Percentiles rank a stretch among this genome's conserved stretches.
These are phyloP conservation scores for Eubasilissa splendida DNA, from an alignment of 2,888 invertebrate genomes.

Conservation along the genomic window DNA sequence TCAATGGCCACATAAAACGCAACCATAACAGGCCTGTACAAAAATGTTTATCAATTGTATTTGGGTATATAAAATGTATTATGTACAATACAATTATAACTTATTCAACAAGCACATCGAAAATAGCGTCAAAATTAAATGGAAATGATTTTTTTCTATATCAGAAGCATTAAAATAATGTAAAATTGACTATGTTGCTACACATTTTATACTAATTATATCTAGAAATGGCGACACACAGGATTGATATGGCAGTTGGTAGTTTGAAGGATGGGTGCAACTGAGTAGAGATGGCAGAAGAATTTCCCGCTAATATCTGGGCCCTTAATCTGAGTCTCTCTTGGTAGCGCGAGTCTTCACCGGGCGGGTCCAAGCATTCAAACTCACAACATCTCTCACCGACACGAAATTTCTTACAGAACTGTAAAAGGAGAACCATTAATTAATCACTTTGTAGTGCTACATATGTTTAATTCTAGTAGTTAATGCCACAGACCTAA, in stretches of 20 bases:
- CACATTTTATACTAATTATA: slow-evolving; percentile 28
- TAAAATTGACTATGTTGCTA: slow-evolving; percentile 1
- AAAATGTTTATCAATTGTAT: slow-evolving; percentile 5
- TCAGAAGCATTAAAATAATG: slow-evolving; percentile 14
- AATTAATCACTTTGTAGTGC: no score
- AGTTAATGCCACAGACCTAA: no score
- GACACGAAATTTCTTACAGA: slow-evolving; percentile 88
- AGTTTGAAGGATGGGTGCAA: slow-evolving; percentile 42
- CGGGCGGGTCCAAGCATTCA: slow-evolving; percentile 86
- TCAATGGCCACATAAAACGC: slow-evolving; percentile 34
- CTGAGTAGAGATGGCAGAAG: slow-evolving; percentile 64
- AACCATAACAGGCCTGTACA: slow-evolving; percentile 27
- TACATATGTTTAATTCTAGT: no score
- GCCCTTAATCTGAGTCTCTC: slow-evolving; percentile 75
- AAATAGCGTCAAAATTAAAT: slow-evolving; percentile 15
- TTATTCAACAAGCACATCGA: slow-evolving; percentile 15
- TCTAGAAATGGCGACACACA: slow-evolving; percentile 48
- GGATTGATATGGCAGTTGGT: slow-evolving; percentile 50
- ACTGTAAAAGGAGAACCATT: slow-evolving; percentile 69
- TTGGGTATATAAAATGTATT: slow-evolving; percentile 9
- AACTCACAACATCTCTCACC: slow-evolving; percentile 92
- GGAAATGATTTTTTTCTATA: slow-evolving; percentile 17
- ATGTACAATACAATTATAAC: slow-evolving; percentile 9
- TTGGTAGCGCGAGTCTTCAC: slow-evolving; percentile 75
- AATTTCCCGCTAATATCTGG: slow-evolving; percentile 75